Percentiles rank a stretch among this genome's conserved stretches.
These are phyloP conservation scores for Zeuzera pyrina DNA, from an alignment of 2,888 invertebrate species.

Conservation along the genomic window DNA sequence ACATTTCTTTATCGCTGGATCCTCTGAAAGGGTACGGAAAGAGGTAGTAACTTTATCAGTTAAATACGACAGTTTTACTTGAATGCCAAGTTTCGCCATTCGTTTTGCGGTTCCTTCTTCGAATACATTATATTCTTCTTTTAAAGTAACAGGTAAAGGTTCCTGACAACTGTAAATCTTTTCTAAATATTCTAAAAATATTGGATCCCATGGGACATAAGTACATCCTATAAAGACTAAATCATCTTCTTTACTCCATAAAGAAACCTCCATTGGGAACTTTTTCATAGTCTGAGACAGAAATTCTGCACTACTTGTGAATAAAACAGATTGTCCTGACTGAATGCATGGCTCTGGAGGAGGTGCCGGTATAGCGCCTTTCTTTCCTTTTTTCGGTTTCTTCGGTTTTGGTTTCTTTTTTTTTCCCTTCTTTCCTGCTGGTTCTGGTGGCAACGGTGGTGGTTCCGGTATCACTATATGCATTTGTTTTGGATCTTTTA, in stretches of 20 bases:
- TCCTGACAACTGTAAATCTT: slow-evolving; percentile 30
- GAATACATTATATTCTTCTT: slow-evolving; percentile 58
- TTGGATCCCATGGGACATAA: slow-evolving; percentile 49
- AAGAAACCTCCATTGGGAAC: slow-evolving; percentile 43
- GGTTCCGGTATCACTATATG: slow-evolving; percentile 60
- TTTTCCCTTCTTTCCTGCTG: slow-evolving; percentile 40
- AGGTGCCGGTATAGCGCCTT: slow-evolving; percentile 31
- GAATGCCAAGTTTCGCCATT: slow-evolving; percentile 52
- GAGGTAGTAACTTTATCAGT: slow-evolving; percentile 48
- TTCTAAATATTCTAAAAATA: slow-evolving; percentile 39
- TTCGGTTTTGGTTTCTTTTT: slow-evolving; percentile 36
- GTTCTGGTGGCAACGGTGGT: slow-evolving; percentile 50
- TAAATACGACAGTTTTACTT: slow-evolving; percentile 48
- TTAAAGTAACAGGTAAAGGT: slow-evolving; percentile 35
- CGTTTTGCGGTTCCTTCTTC: slow-evolving; percentile 54
- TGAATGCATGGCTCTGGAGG: slow-evolving; percentile 57
- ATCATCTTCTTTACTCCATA: slow-evolving; percentile 60
- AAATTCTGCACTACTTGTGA: slow-evolving; percentile 50
- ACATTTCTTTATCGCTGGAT: slow-evolving; percentile 43
- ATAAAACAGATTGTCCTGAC: slow-evolving; percentile 57
- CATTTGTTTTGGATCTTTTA: slow-evolving; percentile 62
- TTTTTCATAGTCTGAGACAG: slow-evolving; percentile 52
- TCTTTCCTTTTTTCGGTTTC: slow-evolving; percentile 41
- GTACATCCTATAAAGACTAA: slow-evolving; percentile 44
- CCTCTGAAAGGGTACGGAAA: slow-evolving; percentile 58